Percentiles rank a stretch among this genome's conserved stretches.
Conservation (phyloP, 2,888 invertebrate genomes). For the Zygothrica quintamaculata region DNA sequence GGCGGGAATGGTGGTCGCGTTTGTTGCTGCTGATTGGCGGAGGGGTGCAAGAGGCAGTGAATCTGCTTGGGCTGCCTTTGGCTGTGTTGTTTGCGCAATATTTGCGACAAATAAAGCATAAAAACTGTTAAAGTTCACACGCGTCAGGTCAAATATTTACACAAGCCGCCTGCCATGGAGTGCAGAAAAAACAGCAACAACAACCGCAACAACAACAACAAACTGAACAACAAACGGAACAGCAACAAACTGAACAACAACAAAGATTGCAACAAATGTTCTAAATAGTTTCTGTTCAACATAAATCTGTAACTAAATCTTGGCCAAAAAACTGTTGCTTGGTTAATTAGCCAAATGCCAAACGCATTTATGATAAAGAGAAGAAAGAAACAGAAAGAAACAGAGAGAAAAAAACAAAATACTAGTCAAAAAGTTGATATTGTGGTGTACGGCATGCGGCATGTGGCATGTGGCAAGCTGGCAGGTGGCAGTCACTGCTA, state of each 20-base stretch:
- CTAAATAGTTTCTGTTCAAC: constrained; percentile 33
- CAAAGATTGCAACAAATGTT: constrained; percentile 43
- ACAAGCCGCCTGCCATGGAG: constrained; percentile 56
- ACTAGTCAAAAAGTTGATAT: constrained; percentile 26
- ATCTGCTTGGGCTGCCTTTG: constrained; percentile 31
- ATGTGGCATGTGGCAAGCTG: neutral
- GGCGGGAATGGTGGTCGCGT: too few relatives aligned
- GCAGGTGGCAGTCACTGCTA: too few relatives aligned
- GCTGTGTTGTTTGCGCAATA: constrained; percentile 75
- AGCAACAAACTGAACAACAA: constrained; percentile 11
- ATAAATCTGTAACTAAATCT: constrained; percentile 28
- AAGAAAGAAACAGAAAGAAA: constrained; percentile 15
- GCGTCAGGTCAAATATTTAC: constrained; percentile 80
- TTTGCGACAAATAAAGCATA: constrained; percentile 81
- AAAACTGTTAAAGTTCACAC: constrained; percentile 80
- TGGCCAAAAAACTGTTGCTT: constrained; percentile 29
- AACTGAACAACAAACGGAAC: constrained; percentile 13
- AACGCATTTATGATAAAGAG: constrained; percentile 70
- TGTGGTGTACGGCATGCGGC: neutral
- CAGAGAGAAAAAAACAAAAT: constrained; percentile 29
- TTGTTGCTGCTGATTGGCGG: neutral
- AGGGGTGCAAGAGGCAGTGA: neutral
- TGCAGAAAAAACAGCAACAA: constrained; percentile 43
- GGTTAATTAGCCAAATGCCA: constrained; percentile 60
- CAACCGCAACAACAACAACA: constrained; percentile 18